Evolutionary conservation across 2,113 vertebrate genomes (phyloP), one percentile per base, ranked within the genome.

Genomic region (Chlorodrepanis virens): DNA sequence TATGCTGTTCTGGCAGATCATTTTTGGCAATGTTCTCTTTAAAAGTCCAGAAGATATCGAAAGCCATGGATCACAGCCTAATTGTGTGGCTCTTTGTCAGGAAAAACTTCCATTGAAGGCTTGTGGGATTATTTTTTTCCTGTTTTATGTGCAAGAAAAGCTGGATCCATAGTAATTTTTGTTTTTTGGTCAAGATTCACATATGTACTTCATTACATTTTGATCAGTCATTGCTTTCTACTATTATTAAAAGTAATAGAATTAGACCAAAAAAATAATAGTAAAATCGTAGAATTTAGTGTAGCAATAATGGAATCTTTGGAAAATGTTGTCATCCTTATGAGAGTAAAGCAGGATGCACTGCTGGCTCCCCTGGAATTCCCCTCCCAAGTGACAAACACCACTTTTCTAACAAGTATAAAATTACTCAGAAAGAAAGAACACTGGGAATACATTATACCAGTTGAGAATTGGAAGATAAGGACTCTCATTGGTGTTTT

Each of bases 121-220:
- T 81, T 83, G 12, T 77, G 90, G 72, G 88, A 77, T 33, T 69
- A 52, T 49, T 54, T 64, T 65, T 22, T 50, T 49, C n/a, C 15
- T 44, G 3, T 61, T 92, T 94, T 75, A 65, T 64, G 80, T 42
- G n/a, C 86, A 90, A 67, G 39, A 91, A 74, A 49, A 81, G 10
- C 67, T 93, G 40, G 40, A 45, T 83, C 77, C 40, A 31, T 63
- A 57, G 56, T 42, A 81, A 68, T 92, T 89, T 76, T 90, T 87
- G 49, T 7, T 75, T 94, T 92, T 79, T 29, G n/a, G 80, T 94
- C 89, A 87, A 82, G 65, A 92, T 75, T 90, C 93, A 90, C 93
- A 93, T 94, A 82, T 96, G 93, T 84, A 87, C 27, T 92, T 90
- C 69, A 96, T 95, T 97, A 93, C 17, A 64, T 84, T 94, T 96